A percentile compares a stretch with the other conserved stretches of the same genome.
Conservation (phyloP, 92 coral and sea anemone genomes). For the Bergia puertoricense region DNA sequence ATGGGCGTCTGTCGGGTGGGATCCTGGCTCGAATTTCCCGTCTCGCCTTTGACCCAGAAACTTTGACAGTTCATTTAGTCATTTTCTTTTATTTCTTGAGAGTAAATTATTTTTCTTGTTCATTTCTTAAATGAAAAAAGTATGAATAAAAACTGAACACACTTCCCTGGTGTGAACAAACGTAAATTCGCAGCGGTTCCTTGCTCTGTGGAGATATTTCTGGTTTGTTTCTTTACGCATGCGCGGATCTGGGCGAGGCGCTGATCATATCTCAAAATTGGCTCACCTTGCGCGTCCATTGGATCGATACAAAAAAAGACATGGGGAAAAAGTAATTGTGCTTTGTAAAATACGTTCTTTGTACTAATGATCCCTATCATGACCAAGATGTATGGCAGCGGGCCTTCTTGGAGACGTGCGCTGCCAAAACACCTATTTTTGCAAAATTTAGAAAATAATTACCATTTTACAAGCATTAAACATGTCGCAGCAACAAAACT, state of each 20-base stretch:
- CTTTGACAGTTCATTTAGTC: background rate
- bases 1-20: slow-evolving; percentile 33
- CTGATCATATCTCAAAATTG: slow-evolving; percentile 29
- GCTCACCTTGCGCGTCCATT: slow-evolving; percentile 19
- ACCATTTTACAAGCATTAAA: slow-evolving; percentile 28
- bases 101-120: background rate
- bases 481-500: slow-evolving; percentile 11
- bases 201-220: slow-evolving; percentile 21
- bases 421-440: slow-evolving; percentile 64
- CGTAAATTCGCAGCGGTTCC: background rate
- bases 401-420: slow-evolving; percentile 72
- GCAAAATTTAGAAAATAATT: slow-evolving; percentile 39
- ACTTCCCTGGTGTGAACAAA: background rate
- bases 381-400: slow-evolving; percentile 57
- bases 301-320: slow-evolving; percentile 40
- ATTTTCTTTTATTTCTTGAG: too few relatives aligned
- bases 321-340: slow-evolving; percentile 44
- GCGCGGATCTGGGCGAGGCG: slow-evolving; percentile 42
- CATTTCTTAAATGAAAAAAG: background rate
- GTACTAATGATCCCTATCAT: slow-evolving; percentile 46
- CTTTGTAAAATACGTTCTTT: slow-evolving; percentile 64
- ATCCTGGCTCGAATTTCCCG: slow-evolving; percentile 17
- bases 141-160: background rate
- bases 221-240: slow-evolving; percentile 49
- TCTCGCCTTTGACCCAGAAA: slow-evolving; percentile 6